Evolutionary conservation across 2,797 vertebrate species (phyloP).

Genomic region (Sebastes diploproa): DNA sequence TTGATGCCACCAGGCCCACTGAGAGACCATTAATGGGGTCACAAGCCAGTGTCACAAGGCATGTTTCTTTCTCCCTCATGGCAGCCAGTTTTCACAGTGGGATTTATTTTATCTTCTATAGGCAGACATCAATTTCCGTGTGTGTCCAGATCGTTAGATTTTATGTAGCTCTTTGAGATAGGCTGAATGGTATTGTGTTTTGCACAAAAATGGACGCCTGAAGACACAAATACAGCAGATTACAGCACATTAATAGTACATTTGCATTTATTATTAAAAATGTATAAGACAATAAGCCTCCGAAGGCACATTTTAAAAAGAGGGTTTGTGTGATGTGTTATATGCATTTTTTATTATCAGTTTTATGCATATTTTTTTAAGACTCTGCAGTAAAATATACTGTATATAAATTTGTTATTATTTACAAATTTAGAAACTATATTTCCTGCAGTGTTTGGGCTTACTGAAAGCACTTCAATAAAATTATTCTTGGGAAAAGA

Average conservation of each 20-base stretch:
- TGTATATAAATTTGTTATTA: not conserved
- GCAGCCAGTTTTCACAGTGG: conserved; percentile 24
- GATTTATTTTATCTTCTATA: conserved; percentile 53
- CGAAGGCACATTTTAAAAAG: not conserved
- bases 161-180: conserved; percentile 5
- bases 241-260: not conserved
- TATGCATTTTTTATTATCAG: not conserved
- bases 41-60: conserved; percentile 51
- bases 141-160: conserved; percentile 3
- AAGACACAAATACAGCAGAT: not conserved
- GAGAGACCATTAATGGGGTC: conserved; percentile 69
- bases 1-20: conserved; percentile 55
- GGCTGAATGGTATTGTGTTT: not conserved
- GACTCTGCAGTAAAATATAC: not conserved
- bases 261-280: conserved; percentile 6
- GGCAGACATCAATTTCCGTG: conserved; percentile 23
- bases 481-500: not conserved
- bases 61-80: conserved; percentile 46
- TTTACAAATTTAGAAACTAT: not conserved
- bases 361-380: not conserved
- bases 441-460: not conserved
- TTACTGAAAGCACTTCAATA: not conserved
- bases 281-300: not conserved
- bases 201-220: not conserved
- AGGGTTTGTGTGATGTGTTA: not conserved